A percentile compares a stretch with the other conserved stretches of the same genome.
Evolutionary conservation across 2,888 invertebrate genomes (phyloP).

Genomic region (Chymomyza procnemis): DNA sequence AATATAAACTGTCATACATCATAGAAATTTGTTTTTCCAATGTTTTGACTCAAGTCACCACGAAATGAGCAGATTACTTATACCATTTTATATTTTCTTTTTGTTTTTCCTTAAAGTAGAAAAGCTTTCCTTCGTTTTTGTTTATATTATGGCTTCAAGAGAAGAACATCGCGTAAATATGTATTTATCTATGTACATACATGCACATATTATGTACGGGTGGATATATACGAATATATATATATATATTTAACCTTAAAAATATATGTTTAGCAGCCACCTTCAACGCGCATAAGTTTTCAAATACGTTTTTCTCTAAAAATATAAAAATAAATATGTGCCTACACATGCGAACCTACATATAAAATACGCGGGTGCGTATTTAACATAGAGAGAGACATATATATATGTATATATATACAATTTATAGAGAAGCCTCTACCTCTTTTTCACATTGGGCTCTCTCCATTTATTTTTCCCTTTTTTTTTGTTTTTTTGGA

Average conservation of each 20-base stretch:
- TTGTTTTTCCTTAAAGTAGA: conserved; percentile 1
- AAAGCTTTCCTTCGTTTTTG: neutral
- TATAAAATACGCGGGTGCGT: conserved; percentile 12
- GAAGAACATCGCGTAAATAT: neutral
- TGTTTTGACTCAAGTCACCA: too few species aligned
- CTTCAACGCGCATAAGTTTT: conserved; percentile 54
- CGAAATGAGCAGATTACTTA: neutral
- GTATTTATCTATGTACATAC: conserved; percentile 3
- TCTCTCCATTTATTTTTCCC: neutral
- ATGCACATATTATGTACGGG: too few species aligned
- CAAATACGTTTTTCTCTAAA: conserved; percentile 58
- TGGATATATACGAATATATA: neutral
- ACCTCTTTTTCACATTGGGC: neutral
- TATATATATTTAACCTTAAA: conserved; percentile 67
- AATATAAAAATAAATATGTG: conserved; percentile 69
- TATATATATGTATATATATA: neutral
- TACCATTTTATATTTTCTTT: neutral
- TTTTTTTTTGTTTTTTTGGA: neutral
- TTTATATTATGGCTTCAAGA: neutral
- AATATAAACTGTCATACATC: neutral
- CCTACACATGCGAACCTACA: conserved; percentile 17
- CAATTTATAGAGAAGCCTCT: neutral
- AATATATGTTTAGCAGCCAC: conserved; percentile 60
- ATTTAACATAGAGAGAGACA: neutral
- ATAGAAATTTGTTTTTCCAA: neutral